These are phyloP conservation scores for Steinernema khuongi DNA, from an alignment of 1,140 invertebrate genomes.

Conservation along the genomic window DNA sequence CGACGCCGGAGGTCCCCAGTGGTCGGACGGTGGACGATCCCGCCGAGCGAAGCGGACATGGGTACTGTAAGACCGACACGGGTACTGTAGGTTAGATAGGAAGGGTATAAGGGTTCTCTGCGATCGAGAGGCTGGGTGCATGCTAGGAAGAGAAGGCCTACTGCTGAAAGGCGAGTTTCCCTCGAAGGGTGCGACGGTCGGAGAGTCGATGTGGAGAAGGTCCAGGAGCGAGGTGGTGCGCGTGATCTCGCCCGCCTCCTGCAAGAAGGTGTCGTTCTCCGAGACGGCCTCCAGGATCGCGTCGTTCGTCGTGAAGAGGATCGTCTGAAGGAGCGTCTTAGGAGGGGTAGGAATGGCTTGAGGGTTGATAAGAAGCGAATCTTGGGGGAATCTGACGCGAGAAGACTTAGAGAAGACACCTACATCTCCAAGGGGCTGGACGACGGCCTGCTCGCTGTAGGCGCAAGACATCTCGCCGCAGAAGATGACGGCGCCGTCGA, in stretches of 20 bases:
- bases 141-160: too few relatives aligned
- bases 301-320: conserved; percentile 74
- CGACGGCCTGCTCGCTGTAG: conserved; percentile 68
- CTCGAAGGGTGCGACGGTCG: background rate
- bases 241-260: conserved; percentile 6
- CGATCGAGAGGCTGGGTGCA: too few relatives aligned
- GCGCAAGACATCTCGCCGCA: conserved; percentile 74
- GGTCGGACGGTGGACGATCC: background rate
- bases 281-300: conserved; percentile 71
- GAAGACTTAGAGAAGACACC: conserved; percentile 57
- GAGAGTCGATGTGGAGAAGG: background rate
- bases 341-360: conserved; percentile 24
- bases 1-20: background rate
- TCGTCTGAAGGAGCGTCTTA: conserved; percentile 67
- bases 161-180: background rate
- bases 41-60: background rate
- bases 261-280: conserved; percentile 64
- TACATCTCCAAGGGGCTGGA: conserved; percentile 74
- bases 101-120: too few relatives aligned
- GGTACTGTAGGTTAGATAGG: too few relatives aligned
- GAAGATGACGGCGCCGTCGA: conserved; percentile 70
- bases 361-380: too few relatives aligned
- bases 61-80: background rate
- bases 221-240: background rate
- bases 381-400: background rate